Base-by-base conservation (phyloP, 1,140 invertebrate species). In the Cardiocondyla obscurior region DNA sequence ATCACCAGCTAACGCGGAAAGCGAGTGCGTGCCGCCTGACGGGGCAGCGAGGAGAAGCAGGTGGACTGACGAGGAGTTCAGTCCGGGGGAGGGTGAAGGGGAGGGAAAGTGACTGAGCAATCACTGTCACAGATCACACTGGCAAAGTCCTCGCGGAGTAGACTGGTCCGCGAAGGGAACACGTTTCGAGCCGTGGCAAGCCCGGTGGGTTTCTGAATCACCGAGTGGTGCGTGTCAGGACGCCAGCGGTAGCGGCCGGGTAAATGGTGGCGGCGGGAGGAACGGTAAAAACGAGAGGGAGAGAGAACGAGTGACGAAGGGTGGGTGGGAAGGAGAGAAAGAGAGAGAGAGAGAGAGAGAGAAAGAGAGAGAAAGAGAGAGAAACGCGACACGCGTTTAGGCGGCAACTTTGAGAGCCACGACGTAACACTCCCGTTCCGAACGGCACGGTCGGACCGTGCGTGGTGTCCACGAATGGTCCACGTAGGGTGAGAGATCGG, bases 151-250 rank as follows among this genome's bases (percentile, higher is more conserved):
- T 19, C 62, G 33, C 44, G 58, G 53, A 73, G 77, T 67, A 84
- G 79, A 74, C 39, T 42, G 55, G 72, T 86, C 72, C 85, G 83
- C 84, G 46, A 22, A 79, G 81, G 42, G 70, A 87, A 36, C 85
- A 87, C 85, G 85, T 87, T 87, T 87, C 39, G 85, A 60, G 57
- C 30, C 57, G 81, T 39, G 73, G 72, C 85, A 81, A 82, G 85
- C 76, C 85, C 85, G 81, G 72, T 86, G 53, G 79, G 44, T 86
- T 79, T 87, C 85, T 87, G 85, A 87, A 87, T 87, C 84, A 81
- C 28, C 57, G 81, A 83, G 58, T 74, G 64, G 58, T 87, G 84
- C 85, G 85, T 87, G 72, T 86, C 39, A 85, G 70, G 85, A 64
- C 69, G 69, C 44, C 81, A 84, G 44, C 44, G 16, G 86, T 82